These are phyloP conservation scores for Corythoichthys haematopterus DNA, from an alignment of 2,113 vertebrate genomes.

Conservation along the genomic window DNA sequence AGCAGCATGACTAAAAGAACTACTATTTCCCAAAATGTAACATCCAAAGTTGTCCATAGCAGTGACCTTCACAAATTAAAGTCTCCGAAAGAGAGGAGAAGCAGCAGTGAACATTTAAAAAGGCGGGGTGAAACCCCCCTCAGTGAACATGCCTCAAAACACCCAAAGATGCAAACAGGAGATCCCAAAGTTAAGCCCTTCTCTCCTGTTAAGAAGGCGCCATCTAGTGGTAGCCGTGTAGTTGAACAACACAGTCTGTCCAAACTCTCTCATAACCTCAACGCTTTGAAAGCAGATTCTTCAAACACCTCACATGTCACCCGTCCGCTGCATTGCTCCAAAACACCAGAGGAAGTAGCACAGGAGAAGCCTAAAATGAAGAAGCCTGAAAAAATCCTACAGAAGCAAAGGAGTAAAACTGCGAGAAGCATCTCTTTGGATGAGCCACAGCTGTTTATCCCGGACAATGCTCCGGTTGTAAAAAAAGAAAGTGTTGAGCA, in stretches of 20 bases:
- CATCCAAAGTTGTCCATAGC: conserved; percentile 50
- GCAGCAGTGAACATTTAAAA: conserved; percentile 67
- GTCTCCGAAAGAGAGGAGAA: conserved; percentile 56
- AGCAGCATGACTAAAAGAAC: conserved; percentile 61
- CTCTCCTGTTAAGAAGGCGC: conserved; percentile 47
- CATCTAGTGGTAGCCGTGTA: conserved; percentile 28
- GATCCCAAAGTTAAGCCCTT: conserved; percentile 50
- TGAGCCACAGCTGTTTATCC: conserved; percentile 93
- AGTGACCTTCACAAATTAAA: conserved; percentile 57
- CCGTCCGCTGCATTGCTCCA: conserved; percentile 58
- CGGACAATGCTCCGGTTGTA: conserved; percentile 89
- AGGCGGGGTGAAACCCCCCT: conserved; percentile 67
- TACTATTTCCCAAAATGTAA: conserved; percentile 36
- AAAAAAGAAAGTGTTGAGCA: conserved; percentile 81
- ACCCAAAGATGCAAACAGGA: conserved; percentile 75
- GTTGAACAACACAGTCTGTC: conserved; percentile 40
- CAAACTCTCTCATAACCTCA: conserved; percentile 34
- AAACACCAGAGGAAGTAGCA: conserved; percentile 74
- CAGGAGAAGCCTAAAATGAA: conserved; percentile 76
- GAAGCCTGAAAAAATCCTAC: conserved; percentile 81
- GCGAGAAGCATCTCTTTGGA: conserved; percentile 86
- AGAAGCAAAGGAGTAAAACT: conserved; percentile 83
- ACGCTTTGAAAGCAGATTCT: conserved; percentile 33
- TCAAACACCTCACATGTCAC: neutral
- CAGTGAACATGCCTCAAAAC: conserved; percentile 74